Evolutionary conservation across 2,888 invertebrate genomes (phyloP).

Genomic region (Epistrophella euchroma): DNA sequence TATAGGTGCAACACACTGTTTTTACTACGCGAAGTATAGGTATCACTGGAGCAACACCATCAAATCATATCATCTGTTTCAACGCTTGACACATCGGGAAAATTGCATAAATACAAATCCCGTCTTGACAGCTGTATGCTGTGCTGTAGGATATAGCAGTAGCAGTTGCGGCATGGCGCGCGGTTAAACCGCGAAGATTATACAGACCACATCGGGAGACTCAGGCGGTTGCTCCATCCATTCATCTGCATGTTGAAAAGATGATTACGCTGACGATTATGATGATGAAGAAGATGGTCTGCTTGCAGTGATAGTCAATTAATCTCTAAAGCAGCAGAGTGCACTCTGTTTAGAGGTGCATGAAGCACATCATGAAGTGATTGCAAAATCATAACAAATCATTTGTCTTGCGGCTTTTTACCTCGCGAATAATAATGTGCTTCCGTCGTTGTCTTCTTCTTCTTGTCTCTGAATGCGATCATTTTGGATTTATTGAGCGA

Average conservation of each 20-base stretch:
- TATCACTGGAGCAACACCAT: slow-evolving; percentile 65
- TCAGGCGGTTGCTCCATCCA: slow-evolving; percentile 56
- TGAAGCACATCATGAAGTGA: slow-evolving; percentile 66
- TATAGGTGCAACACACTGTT: slow-evolving; percentile 58
- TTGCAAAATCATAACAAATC: slow-evolving; percentile 73
- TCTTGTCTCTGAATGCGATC: slow-evolving; percentile 47
- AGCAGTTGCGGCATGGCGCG: not conserved
- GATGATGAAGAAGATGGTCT: slow-evolving; percentile 63
- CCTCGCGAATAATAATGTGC: slow-evolving; percentile 59
- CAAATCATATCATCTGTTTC: slow-evolving; percentile 69
- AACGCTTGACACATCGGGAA: slow-evolving; percentile 74
- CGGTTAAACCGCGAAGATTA: slow-evolving; percentile 33
- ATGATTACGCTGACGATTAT: slow-evolving; percentile 67
- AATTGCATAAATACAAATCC: slow-evolving; percentile 69
- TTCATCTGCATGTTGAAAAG: slow-evolving; percentile 74
- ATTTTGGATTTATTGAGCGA: slow-evolving; percentile 52
- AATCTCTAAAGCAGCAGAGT: slow-evolving; percentile 43
- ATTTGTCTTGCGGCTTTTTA: slow-evolving; percentile 70
- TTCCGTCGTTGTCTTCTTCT: slow-evolving; percentile 61
- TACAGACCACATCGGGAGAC: slow-evolving; percentile 39
- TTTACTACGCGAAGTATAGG: slow-evolving; percentile 9
- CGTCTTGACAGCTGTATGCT: slow-evolving; percentile 26
- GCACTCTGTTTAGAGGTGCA: slow-evolving; percentile 51
- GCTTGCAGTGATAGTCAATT: slow-evolving; percentile 72
- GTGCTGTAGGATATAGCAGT: not conserved